Evolutionary conservation across 1,140 invertebrate species (phyloP), one percentile per base, ranked within the genome.

Genomic region (Drosophila bocki): DNA sequence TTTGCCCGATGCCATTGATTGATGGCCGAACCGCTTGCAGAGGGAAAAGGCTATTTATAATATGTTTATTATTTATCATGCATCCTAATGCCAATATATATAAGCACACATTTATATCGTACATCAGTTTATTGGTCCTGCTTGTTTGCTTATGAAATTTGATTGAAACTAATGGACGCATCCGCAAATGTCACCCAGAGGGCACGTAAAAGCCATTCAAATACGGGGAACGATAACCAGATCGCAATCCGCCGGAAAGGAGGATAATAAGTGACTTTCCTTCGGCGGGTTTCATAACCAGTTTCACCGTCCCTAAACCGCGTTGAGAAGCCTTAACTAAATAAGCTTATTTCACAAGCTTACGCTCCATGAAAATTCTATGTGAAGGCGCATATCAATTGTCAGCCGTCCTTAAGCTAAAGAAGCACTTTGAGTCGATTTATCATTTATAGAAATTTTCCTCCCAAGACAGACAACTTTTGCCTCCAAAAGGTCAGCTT

Each of bases 1-100:
- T 59, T 76, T 61, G 63, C 53, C 72, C 60, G 53, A 56, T 56
- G 68, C 67, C 61, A 70, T 79, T 88, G 83, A 83, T 83, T 80
- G 83, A 88, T 82, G 83, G 64, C 61, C 67, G 50, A 51, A 50
- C 45, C 47, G 60, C 35, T 80, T 59, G 50, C 59, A 56, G 58
- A 22, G 68, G 51, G 39, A 78, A 81, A 83, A 75, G 67, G 80
- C 85, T 84, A 90, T 88, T 90, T 88, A 90, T 88, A 87, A 87
- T 80, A 80, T 88, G 84, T 75, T 88, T 87, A 87, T 80, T 87
- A 88, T 87, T 80, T 83, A 88, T 78, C 74, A 70, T 74, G 68
- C 75, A 78, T 53, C 64, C 67, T 64, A 82, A 79, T 82, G 75
- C 69, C 74, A 70, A 84, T 59, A 59, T 78, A 58, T 74, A 61